Percentiles rank a stretch among this genome's conserved stretches.
Evolutionary conservation across 2,888 invertebrate species (phyloP).

Genomic region (Phania funesta): DNA sequence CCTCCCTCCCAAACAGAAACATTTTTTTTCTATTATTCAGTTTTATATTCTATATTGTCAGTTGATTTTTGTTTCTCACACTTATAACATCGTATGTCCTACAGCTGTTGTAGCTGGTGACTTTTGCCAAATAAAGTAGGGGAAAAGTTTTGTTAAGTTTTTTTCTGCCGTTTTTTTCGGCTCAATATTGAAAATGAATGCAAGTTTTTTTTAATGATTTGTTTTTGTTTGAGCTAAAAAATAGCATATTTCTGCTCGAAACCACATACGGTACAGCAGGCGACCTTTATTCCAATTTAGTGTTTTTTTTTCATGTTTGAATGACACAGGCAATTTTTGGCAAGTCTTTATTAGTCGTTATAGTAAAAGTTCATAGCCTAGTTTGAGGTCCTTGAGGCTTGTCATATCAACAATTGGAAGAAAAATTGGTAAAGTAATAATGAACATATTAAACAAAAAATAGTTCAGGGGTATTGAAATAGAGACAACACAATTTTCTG

Average conservation of each 20-base stretch:
- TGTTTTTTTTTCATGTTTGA: not conserved
- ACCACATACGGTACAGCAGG: not conserved
- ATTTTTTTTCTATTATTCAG: slow-evolving; percentile 1
- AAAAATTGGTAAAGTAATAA: too few relatives aligned
- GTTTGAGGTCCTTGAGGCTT: not conserved
- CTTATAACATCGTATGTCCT: not conserved
- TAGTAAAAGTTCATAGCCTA: slow-evolving; percentile 25
- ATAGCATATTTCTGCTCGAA: not conserved
- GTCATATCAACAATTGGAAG: not conserved
- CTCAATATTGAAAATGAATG: slow-evolving; percentile 7
- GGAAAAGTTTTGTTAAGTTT: not conserved
- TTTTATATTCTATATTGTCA: not conserved
- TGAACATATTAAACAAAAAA: too few relatives aligned
- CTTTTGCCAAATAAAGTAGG: not conserved
- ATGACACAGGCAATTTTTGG: slow-evolving; percentile 17
- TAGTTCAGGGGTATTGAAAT: too few relatives aligned
- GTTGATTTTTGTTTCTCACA: slow-evolving; percentile 17
- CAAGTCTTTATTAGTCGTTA: slow-evolving; percentile 12
- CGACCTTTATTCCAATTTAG: slow-evolving; percentile 12
- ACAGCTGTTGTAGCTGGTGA: not conserved
- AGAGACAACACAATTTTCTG: too few relatives aligned
- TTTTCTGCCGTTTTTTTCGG: slow-evolving; percentile 12
- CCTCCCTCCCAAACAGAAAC: not conserved
- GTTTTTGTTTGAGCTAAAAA: not conserved
- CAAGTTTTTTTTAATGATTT: not conserved